These are phyloP conservation scores for Heliothis peltigera DNA, from an alignment of 2,888 invertebrate genomes.

Conservation along the genomic window DNA sequence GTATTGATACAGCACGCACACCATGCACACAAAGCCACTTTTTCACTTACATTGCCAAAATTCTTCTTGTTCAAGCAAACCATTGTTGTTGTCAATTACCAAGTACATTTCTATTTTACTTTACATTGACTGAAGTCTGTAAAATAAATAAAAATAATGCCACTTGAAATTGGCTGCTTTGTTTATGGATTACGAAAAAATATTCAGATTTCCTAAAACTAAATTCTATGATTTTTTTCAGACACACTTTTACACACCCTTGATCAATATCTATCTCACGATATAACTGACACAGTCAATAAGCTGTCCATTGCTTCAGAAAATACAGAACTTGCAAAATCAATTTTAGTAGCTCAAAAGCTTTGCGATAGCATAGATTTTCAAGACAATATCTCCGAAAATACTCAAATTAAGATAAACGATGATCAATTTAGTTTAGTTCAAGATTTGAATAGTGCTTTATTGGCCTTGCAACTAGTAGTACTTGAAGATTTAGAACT, in stretches of 20 bases:
- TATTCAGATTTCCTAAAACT: not conserved
- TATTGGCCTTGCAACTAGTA: constrained; percentile 39
- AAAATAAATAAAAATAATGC: no score
- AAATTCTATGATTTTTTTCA: constrained; percentile 31
- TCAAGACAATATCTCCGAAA: not conserved
- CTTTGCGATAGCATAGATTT: constrained; percentile 14
- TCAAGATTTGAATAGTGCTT: constrained; percentile 31
- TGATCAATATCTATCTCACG: constrained; percentile 27
- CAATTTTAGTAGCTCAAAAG: constrained; percentile 18
- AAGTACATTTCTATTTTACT: no score
- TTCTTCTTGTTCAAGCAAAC: no score
- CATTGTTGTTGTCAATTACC: no score
- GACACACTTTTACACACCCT: constrained; percentile 28
- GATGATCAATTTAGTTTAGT: constrained; percentile 5
- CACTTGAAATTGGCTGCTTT: no score
- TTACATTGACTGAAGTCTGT: no score
- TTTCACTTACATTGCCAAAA: no score
- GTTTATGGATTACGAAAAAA: not conserved
- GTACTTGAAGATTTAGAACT: constrained; percentile 33
- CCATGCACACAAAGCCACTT: no score
- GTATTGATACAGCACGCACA: no score
- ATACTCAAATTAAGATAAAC: not conserved
- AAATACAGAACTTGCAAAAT: constrained; percentile 20
- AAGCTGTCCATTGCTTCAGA: constrained; percentile 12
- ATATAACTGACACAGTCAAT: constrained; percentile 12